These are phyloP conservation scores for Penaeus chinensis DNA, from an alignment of 1,140 invertebrate species.

Conservation along the genomic window DNA sequence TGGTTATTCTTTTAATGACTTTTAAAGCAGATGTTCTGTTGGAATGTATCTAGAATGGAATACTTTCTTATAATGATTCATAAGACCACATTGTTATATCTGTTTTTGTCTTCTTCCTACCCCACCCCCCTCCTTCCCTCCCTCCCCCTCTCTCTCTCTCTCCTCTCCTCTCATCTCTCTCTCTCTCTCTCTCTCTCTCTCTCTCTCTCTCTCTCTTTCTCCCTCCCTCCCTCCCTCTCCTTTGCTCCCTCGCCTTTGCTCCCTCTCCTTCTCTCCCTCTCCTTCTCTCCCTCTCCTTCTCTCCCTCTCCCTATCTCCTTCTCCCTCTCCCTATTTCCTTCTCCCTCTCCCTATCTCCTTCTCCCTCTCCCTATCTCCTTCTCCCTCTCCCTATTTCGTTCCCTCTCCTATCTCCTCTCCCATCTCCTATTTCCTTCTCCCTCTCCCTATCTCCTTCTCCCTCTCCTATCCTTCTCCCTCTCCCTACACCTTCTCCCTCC, in stretches of 20 bases:
- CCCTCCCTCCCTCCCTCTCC: not conserved
- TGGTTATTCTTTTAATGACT: too few species aligned
- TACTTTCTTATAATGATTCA: too few species aligned
- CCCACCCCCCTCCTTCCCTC: too few species aligned
- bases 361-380: not conserved
- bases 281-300: not conserved
- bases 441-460: not conserved
- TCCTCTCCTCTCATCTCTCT: too few species aligned
- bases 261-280: constrained; percentile 32
- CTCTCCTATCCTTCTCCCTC: not conserved
- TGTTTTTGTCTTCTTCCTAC: too few species aligned
- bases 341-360: not conserved
- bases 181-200: too few species aligned
- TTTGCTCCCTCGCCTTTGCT: constrained; percentile 2
- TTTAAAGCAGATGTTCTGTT: too few species aligned
- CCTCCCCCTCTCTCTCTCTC: too few species aligned
- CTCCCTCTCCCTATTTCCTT: not conserved
- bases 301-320: not conserved
- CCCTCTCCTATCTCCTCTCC: not conserved
- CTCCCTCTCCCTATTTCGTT: not conserved
- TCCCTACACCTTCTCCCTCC: not conserved
- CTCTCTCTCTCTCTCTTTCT: too few species aligned
- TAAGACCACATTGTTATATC: too few species aligned
- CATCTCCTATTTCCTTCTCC: not conserved
- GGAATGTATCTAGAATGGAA: too few species aligned